Base-by-base conservation (phyloP, 30 jellyfish, hydroid and myxozoan genomes). In the Mastigias papua region DNA sequence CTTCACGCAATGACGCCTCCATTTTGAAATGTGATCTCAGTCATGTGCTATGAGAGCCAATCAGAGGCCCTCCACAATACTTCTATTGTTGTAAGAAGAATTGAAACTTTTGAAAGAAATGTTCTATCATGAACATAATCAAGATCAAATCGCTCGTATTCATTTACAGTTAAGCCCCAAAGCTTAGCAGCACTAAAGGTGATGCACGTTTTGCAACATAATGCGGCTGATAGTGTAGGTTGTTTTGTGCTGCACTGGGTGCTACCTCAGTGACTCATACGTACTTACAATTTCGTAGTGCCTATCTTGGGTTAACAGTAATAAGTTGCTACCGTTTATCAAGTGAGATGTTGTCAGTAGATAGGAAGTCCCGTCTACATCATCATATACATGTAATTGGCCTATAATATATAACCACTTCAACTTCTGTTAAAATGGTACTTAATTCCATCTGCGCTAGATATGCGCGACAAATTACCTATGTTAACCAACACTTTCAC, bases 321-420 rank as follows among this genome's bases (percentile, higher is more conserved):
- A 10, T 11, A 81, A 34, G 42, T 81, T 81, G 3, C 84, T 21
- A 6, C 91, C 91, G 34, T 81, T 63, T 0, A 81, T 81, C 27
- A 81, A 48, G 31, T 81, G 91, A 15, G 91, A 81, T 11, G 73
- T 72, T 21, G 84, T 81, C 22, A 81, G 71, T 32, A 73, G 73
- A 29, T 74, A 35, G 46, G 72, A 46, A 2, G 22, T 29, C 4
- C 86, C 86, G 49, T 74, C 86, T 10, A 9, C 22, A 48, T 74
- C 73, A 19, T 49, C 73, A 34, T 2, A 74, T 57, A 78, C 34
- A 78, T 19, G 89, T 78, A 10, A 78, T 11, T 20, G 89, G 89
- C 22, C 81, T 20, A 27, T 34, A 50, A 30, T 78, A 49, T 19
- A 78, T 78, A 58, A 78, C 46, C 7, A 32, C 60, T 58, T 78